A percentile compares a stretch with the other conserved stretches of the same genome.
phyloP scores from a whole-genome alignment of 2,113 vertebrate species.

The Vulpes ferrilata region DNA sequence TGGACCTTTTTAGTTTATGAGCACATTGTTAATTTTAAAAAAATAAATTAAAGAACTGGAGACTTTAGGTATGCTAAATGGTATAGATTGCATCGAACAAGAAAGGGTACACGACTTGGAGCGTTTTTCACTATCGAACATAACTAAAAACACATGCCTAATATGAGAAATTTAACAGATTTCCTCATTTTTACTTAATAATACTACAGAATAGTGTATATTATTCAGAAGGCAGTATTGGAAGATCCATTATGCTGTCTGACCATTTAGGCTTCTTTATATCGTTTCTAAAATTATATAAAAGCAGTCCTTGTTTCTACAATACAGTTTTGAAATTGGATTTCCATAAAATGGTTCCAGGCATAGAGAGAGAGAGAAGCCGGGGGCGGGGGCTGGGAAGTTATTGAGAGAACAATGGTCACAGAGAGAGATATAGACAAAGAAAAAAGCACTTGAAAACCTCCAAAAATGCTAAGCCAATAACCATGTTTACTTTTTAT shows the following conservation, averaged over 20 bases:
- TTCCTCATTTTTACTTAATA: not conserved
- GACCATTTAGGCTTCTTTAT: not conserved
- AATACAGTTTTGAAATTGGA: not conserved
- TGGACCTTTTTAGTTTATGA: not conserved
- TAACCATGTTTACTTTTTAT: not conserved
- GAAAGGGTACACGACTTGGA: not conserved
- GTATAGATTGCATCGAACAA: not conserved
- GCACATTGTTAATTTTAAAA: not conserved
- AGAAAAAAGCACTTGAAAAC: not conserved
- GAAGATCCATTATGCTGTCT: not conserved
- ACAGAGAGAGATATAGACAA: not conserved
- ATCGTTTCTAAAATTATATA: not conserved
- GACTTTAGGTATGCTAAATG: not conserved
- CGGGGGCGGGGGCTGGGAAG: fast-evolving
- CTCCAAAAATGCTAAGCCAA: not conserved
- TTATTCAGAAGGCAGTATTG: not conserved
- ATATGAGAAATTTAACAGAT: not conserved
- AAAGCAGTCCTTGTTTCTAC: not conserved
- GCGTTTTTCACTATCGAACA: not conserved
- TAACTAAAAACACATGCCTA: not conserved
- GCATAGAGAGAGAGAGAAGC: not conserved
- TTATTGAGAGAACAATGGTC: not conserved
- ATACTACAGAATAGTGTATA: not conserved
- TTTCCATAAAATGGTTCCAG: not conserved
- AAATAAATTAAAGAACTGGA: not conserved